Conservation (phyloP, 2,888 invertebrate species). For the Monopis laevigella region DNA sequence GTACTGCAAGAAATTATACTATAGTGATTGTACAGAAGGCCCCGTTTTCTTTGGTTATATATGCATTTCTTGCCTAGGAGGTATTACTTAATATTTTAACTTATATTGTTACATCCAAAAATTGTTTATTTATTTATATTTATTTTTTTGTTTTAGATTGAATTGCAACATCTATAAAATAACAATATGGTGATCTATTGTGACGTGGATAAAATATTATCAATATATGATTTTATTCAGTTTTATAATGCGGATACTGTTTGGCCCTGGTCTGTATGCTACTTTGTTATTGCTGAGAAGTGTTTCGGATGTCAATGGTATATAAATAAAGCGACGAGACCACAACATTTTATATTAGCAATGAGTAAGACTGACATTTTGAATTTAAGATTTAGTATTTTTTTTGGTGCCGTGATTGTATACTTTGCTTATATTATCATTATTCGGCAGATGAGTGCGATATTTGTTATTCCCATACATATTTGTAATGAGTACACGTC, state of each 20-base stretch:
- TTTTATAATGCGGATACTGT: background rate
- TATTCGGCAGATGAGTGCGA: constrained; percentile 4
- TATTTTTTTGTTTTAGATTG: background rate
- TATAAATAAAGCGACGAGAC: constrained; percentile 1
- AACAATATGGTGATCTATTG: background rate
- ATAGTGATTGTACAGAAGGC: constrained; percentile 15
- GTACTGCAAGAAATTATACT: constrained; percentile 14
- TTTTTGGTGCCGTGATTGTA: constrained; percentile 11
- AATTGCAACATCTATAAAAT: background rate
- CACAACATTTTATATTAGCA: constrained; percentile 8
- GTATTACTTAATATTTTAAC: background rate
- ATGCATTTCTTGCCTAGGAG: constrained; percentile 15
- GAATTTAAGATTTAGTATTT: background rate
- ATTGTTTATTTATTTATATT: background rate
- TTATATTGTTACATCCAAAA: background rate
- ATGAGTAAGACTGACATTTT: constrained; percentile 9
- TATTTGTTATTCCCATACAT: no score
- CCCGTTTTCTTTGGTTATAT: constrained; percentile 15
- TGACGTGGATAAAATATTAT: background rate
- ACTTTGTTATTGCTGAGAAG: constrained; percentile 3
- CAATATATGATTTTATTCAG: constrained; percentile 3
- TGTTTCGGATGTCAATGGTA: background rate
- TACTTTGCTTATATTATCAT: constrained; percentile 7
- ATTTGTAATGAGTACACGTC: no score
- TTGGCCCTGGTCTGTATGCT: constrained; percentile 2